Conservation (phyloP, 2,113 vertebrate species). For the Penelope pileata region DNA sequence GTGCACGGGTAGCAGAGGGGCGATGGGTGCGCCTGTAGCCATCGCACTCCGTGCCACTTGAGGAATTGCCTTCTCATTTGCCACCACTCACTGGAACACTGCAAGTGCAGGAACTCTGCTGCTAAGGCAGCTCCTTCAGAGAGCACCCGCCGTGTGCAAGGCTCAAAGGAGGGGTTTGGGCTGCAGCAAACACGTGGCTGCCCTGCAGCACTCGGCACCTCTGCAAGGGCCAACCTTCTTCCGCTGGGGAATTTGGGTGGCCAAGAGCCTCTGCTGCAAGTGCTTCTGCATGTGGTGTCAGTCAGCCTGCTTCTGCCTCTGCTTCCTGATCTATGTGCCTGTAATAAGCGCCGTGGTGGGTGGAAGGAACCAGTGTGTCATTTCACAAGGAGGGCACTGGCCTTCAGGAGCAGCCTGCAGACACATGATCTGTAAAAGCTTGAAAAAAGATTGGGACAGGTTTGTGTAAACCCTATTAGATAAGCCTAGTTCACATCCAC, state of each 20-base stretch:
- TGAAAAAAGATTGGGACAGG: background rate
- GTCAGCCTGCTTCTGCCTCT: background rate
- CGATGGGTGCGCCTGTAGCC: constrained; percentile 9
- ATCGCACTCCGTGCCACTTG: background rate
- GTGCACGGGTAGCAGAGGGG: background rate
- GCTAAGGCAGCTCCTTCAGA: background rate
- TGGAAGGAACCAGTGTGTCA: background rate
- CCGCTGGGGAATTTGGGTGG: accelerated
- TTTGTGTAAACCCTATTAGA: background rate
- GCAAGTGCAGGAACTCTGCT: background rate
- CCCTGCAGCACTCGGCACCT: background rate
- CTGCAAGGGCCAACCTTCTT: accelerated
- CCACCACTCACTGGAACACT: background rate
- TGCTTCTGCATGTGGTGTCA: background rate
- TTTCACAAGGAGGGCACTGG: background rate
- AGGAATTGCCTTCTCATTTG: background rate
- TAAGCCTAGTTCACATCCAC: background rate
- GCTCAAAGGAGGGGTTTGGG: background rate
- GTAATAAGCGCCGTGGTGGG: accelerated
- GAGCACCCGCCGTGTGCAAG: background rate
- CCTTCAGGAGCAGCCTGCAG: background rate
- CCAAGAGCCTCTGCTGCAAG: no score
- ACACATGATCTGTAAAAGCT: background rate
- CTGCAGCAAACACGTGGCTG: accelerated
- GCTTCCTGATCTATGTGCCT: accelerated